Evolutionary conservation across 2,113 vertebrate species (phyloP).

Genomic region (Lucifuga dentata): DNA sequence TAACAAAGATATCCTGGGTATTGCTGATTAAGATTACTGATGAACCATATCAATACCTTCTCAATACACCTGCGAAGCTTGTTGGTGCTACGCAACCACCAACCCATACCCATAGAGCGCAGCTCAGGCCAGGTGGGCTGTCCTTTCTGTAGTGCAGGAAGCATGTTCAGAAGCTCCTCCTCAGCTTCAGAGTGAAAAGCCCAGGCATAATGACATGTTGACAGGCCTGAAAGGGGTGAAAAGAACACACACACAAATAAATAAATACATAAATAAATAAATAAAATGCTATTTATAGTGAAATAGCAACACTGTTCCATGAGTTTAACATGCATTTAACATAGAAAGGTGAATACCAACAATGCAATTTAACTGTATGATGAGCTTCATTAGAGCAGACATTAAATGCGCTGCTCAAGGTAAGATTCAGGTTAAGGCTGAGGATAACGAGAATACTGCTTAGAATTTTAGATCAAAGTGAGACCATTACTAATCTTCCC

Average conservation of each 20-base stretch:
- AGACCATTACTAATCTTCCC: constrained; percentile 4
- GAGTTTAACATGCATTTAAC: no score
- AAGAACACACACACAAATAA: no score
- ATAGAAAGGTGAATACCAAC: no score
- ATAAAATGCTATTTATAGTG: no score
- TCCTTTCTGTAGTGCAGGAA: constrained; percentile 91
- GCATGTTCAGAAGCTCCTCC: constrained; percentile 93
- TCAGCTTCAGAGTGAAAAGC: constrained; percentile 98
- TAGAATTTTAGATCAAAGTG: no score
- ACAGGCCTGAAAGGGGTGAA: constrained; percentile 87
- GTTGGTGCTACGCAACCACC: constrained; percentile 95
- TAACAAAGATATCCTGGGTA: background rate
- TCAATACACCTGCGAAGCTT: constrained; percentile 93
- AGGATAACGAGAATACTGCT: no score
- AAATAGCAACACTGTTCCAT: no score
- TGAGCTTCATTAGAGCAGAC: background rate
- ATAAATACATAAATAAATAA: no score
- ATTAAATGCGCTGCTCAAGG: no score
- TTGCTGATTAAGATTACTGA: background rate
- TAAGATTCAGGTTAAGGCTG: no score
- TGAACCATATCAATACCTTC: constrained; percentile 78
- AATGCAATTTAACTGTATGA: no score
- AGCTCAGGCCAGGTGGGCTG: constrained; percentile 94
- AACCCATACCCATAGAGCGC: constrained; percentile 95
- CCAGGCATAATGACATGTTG: constrained; percentile 96